Evolutionary conservation across 2,113 vertebrate species (phyloP), one percentile per base, ranked within the genome.

Genomic region (Naja naja): DNA sequence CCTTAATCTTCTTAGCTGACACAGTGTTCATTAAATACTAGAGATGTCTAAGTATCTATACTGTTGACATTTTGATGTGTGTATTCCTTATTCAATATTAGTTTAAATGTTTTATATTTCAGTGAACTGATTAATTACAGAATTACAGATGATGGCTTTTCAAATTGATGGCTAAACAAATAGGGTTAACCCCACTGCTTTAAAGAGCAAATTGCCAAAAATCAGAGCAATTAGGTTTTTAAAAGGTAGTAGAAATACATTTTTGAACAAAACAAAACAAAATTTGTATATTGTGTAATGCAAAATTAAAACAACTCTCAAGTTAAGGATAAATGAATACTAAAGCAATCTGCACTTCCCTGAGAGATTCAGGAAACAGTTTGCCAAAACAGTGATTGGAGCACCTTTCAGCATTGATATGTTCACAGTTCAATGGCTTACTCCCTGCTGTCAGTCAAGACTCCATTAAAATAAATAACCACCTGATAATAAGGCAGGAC

Each of bases 391-490:
- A 39, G 91, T 85, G 54, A 96, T 89, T 91, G 69, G 9, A 2
- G 74, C 95, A 86, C 85, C 30, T 89, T 94, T 92, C 81, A 92
- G 88, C 91, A 27, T 89, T 87, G 53, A 91, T 85, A 88, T 89
- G 86, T 91, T 96, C 90, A 95, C 64, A 94, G 93, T 92, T 96
- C 34, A 88, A 23, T 90, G 64, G 91, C 92, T 96, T 93, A 93
- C 85, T 94, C 92, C 89, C 25, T 85, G 94, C 91, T 95, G 93
- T 95, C 95, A 95, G 90, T 94, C 53, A 11, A 88, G 88, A 49
- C 93, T 92, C 92, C 91, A 93, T 94, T 95, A 95, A 95, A 95
- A 97, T 94, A 96, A 96, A 92, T 92, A 96, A 95, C 86, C 87
- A 94, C 92, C 91, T 91, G 94, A 95, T 96, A 95, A 95, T 91